These are phyloP conservation scores for Cyprinodon diabolis DNA, from an alignment of 2,797 vertebrate species.

Conservation along the genomic window DNA sequence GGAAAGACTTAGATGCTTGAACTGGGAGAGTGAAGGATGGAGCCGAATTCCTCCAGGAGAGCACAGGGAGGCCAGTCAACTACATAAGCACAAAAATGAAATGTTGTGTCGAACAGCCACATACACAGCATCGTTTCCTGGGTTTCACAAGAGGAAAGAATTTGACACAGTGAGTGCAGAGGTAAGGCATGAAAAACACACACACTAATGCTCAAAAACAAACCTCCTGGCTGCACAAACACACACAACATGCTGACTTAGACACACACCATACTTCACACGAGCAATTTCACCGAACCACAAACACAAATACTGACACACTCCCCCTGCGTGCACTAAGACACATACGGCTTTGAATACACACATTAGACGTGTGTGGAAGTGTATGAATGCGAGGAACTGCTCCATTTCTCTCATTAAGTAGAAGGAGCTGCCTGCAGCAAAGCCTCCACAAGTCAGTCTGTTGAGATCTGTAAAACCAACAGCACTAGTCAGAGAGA, in stretches of 20 bases:
- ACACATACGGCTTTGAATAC: conserved; percentile 13
- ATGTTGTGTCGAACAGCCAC: conserved; percentile 64
- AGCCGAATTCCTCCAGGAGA: conserved; percentile 39
- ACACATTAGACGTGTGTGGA: conserved; percentile 14
- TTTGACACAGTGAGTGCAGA: conserved; percentile 54
- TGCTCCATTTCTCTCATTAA: conserved; percentile 75
- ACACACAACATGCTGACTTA: conserved; percentile 50
- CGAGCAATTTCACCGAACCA: conserved; percentile 57
- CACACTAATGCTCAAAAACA: conserved; percentile 16
- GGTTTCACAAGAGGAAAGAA: conserved; percentile 69
- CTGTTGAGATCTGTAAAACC: conserved; percentile 73
- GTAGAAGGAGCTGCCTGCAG: conserved; percentile 72
- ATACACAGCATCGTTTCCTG: conserved; percentile 61
- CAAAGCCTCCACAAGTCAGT: conserved; percentile 65
- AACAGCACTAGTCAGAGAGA: conserved; percentile 58
- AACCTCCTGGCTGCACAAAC: conserved; percentile 49
- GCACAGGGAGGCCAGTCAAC: conserved; percentile 46
- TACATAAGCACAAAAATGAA: conserved; percentile 67
- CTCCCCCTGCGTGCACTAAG: conserved; percentile 12
- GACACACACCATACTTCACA: conserved; percentile 58
- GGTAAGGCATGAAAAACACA: conserved; percentile 41
- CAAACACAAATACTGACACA: conserved; percentile 49
- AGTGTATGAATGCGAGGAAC: conserved; percentile 38
- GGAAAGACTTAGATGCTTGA: background rate
- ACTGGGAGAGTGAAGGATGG: conserved; percentile 27